Base-by-base conservation (phyloP, 2,888 invertebrate species). In the Brachypterus glaber region DNA sequence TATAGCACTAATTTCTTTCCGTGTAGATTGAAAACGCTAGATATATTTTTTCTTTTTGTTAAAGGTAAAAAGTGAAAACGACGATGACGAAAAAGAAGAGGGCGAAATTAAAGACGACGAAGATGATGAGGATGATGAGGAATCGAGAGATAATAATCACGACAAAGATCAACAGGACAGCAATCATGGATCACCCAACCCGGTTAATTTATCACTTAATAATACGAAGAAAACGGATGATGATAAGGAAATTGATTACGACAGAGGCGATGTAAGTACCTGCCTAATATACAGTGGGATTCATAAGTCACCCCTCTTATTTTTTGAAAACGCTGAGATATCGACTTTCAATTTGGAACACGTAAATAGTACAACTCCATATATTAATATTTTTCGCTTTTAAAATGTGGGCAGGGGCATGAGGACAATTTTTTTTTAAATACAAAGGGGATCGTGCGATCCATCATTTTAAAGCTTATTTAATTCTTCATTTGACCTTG, bases 121-220 rank as follows among this genome's bases (percentile, higher is more conserved):
- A 50, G 67, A 70, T 41, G 62, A 67, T 37, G 71, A 70, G 43
- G 66, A 67, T 21, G 62, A 66, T 15, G 58, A 56, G 48, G 47
- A 57, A 43, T 46, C 59, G 46, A 51, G 60, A 48, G 52, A 55
- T 12, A 44, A 45, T 17, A 45, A 46, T 33, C 48, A 55, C n/a
- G 48, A 47, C 14, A 43, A 43, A 16, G 37, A 39, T 35, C n/a
- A n/a, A n/a, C 71, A 76, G 24, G 74, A 73, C 34, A 68, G 80
- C 52, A 70, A 79, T 58, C 75, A 79, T 64, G 82, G 77, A 63
- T 85, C 83, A 33, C 79, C 84, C 1, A 85, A 85, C 61, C 87
- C 87, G 24, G 87, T 88, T 33, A 88, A 88, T 66, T 70, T 88
- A 51, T 86, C 81, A 17, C 58, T 79, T 39, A 71, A 72, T 37